Percentiles rank a stretch among this genome's conserved stretches.
Conservation (phyloP, 2,113 vertebrate genomes). For the Tenrec ecaudatus region DNA sequence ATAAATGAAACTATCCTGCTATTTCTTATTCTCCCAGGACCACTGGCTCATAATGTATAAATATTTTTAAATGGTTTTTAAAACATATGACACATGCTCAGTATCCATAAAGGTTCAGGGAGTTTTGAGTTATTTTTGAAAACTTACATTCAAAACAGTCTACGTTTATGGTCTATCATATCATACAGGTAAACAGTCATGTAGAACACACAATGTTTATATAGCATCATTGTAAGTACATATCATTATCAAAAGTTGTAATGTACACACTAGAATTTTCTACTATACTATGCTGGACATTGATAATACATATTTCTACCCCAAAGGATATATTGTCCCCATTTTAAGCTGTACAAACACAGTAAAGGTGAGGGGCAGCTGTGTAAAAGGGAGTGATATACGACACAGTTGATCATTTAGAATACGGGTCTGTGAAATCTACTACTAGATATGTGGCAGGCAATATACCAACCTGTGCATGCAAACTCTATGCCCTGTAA, state of each 20-base stretch:
- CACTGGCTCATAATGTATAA: slow-evolving; percentile 64
- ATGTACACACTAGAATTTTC: slow-evolving; percentile 59
- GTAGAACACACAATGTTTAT: slow-evolving; percentile 68
- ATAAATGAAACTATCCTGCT: slow-evolving; percentile 58
- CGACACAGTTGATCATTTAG: background rate
- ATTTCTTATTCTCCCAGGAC: slow-evolving; percentile 69
- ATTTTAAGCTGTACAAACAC: slow-evolving; percentile 72
- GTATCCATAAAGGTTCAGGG: slow-evolving; percentile 59
- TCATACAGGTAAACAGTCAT: slow-evolving; percentile 50
- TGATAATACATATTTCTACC: slow-evolving; percentile 72
- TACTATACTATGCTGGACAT: slow-evolving; percentile 44
- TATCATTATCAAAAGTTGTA: slow-evolving; percentile 62
- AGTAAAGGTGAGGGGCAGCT: slow-evolving; percentile 52
- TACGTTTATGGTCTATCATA: slow-evolving; percentile 68
- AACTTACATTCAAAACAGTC: slow-evolving; percentile 69
- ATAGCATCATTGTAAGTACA: slow-evolving; percentile 13
- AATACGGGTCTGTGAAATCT: background rate
- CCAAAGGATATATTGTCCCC: slow-evolving; percentile 42
- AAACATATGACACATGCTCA: slow-evolving; percentile 67
- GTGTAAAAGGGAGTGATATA: slow-evolving; percentile 21
- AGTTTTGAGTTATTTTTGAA: slow-evolving; percentile 65
- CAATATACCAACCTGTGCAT: background rate
- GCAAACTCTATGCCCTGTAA: background rate
- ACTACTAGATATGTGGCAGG: background rate
- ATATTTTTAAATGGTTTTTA: slow-evolving; percentile 69